Conservation (phyloP, 2,113 vertebrate genomes). For the Egretta garzetta region DNA sequence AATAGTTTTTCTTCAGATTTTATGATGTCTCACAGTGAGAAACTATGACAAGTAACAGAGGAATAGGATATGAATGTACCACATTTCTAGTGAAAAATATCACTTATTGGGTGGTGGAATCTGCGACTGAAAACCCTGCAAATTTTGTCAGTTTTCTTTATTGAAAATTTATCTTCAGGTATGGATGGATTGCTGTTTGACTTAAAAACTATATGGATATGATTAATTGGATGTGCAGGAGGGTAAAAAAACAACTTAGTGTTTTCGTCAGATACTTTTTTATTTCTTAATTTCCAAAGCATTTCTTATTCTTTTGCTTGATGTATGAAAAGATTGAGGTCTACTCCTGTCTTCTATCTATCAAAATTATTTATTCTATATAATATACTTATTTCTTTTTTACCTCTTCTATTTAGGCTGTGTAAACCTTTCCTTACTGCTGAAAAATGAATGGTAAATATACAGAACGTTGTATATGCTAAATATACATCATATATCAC, state of each 20-base stretch:
- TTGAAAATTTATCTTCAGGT: neutral
- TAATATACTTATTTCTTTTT: neutral
- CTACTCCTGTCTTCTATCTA: neutral
- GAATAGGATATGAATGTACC: neutral
- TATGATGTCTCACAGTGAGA: neutral
- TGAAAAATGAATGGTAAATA: neutral
- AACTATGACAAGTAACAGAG: neutral
- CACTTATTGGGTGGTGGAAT: neutral
- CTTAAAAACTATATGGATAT: neutral
- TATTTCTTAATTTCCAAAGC: neutral
- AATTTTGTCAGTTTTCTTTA: neutral
- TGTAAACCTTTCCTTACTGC: neutral
- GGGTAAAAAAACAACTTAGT: neutral
- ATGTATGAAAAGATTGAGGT: neutral
- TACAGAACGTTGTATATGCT: neutral
- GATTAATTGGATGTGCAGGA: neutral
- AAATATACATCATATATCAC: neutral
- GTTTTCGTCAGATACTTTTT: neutral
- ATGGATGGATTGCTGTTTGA: neutral
- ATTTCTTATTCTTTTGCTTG: neutral
- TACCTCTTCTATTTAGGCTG: neutral
- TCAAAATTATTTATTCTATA: neutral
- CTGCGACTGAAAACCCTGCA: neutral
- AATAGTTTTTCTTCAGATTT: neutral
- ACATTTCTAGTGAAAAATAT: neutral